A percentile compares a stretch with the other conserved stretches of the same genome.
These are phyloP conservation scores for Dermatemys mawii DNA, from an alignment of 2,113 vertebrate species.

Conservation along the genomic window DNA sequence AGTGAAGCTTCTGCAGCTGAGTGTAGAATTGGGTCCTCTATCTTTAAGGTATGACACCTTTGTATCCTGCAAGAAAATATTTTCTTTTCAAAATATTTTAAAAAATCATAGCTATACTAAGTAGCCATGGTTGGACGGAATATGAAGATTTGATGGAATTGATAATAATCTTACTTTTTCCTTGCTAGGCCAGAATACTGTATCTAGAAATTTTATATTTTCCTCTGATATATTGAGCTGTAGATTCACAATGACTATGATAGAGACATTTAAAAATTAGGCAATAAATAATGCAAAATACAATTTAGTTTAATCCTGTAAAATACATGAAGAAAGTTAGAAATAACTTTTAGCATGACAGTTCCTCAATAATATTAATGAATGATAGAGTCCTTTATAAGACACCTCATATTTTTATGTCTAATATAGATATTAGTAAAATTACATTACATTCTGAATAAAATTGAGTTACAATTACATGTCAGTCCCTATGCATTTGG, in stretches of 20 bases:
- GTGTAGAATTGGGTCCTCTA: not conserved
- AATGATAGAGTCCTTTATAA: constrained; percentile 50
- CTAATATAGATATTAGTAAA: constrained; percentile 63
- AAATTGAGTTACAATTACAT: constrained; percentile 65
- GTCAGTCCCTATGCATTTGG: constrained; percentile 47
- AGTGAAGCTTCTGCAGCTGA: not conserved
- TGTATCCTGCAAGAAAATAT: too few relatives aligned
- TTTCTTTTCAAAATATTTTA: not conserved
- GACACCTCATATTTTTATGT: constrained; percentile 64
- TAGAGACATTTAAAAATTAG: constrained; percentile 58
- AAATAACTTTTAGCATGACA: constrained; percentile 69
- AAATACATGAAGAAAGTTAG: constrained; percentile 57
- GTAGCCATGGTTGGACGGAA: not conserved
- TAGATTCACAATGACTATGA: constrained; percentile 33
- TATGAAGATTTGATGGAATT: not conserved
- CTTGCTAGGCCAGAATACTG: not conserved
- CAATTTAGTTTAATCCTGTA: constrained; percentile 62
- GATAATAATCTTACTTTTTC: constrained; percentile 6
- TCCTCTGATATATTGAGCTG: constrained; percentile 46
- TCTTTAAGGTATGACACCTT: not conserved
- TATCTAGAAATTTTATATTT: not conserved
- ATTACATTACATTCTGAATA: constrained; percentile 55
- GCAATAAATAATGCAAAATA: constrained; percentile 73
- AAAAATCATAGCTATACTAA: not conserved
- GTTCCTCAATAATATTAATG: constrained; percentile 70